Conservation (phyloP, 2,113 vertebrate species). For the Dicaeum eximium region DNA sequence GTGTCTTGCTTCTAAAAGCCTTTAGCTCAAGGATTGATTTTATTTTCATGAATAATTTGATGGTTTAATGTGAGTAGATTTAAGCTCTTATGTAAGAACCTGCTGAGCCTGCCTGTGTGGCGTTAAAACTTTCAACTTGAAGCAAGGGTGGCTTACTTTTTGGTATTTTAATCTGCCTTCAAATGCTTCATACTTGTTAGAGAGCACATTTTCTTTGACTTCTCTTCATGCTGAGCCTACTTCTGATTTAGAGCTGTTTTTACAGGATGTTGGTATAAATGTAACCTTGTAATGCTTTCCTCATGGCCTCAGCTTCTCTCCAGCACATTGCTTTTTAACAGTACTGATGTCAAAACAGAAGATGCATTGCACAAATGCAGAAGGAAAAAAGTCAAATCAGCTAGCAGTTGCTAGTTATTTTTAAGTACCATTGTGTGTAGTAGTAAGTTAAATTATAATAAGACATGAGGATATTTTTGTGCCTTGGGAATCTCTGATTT, state of each 20-base stretch:
- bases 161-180: background rate
- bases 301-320: background rate
- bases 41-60: conserved; percentile 30
- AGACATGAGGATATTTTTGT: background rate
- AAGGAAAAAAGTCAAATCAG: background rate
- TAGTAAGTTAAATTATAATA: background rate
- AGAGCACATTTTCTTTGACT: background rate
- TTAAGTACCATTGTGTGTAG: background rate
- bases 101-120: background rate
- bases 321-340: background rate
- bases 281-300: background rate
- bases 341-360: background rate
- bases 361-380: background rate
- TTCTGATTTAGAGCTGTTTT: background rate
- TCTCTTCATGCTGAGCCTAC: background rate
- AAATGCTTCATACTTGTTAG: background rate
- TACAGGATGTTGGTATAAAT: background rate
- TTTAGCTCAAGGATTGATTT: background rate
- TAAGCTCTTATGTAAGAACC: background rate
- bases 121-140: background rate
- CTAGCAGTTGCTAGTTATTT: background rate
- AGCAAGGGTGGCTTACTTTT: background rate
- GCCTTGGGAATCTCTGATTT: background rate
- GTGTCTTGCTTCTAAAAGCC: background rate
- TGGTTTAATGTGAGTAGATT: background rate